These are phyloP conservation scores for Phoebastria nigripes DNA, from an alignment of 2,797 vertebrate genomes.

Conservation along the genomic window DNA sequence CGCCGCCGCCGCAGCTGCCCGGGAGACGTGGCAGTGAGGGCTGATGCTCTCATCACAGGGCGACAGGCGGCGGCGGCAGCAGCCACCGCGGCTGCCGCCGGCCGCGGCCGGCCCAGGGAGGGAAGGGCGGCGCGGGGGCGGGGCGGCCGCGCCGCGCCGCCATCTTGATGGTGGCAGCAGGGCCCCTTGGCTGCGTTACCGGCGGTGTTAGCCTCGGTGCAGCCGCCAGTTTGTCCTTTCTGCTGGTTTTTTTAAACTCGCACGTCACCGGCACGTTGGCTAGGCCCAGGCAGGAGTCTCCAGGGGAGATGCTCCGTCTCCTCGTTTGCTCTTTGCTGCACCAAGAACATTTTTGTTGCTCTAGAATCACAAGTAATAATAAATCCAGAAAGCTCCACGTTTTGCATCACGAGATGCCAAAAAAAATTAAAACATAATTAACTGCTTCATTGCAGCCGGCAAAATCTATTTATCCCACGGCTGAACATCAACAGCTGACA, in stretches of 20 bases:
- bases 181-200: not conserved
- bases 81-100: not conserved
- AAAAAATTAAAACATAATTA: not conserved
- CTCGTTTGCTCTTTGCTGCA: too few species aligned
- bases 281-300: too few species aligned
- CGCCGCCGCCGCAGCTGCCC: conserved; percentile 12
- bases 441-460: not conserved
- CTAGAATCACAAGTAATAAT: not conserved
- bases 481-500: not conserved
- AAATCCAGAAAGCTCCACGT: not conserved
- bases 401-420: not conserved
- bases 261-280: too few species aligned
- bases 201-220: too few species aligned
- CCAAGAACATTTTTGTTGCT: not conserved
- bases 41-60: conserved; percentile 45
- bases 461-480: not conserved
- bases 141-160: not conserved
- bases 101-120: not conserved
- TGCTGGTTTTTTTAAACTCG: not conserved
- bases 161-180: not conserved
- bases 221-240: fast-evolving
- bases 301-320: fast-evolving
- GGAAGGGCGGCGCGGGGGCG: not conserved
- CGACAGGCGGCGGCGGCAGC: not conserved
- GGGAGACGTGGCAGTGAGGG: conserved; percentile 58